Percentiles rank a stretch among this genome's conserved stretches.
These are phyloP conservation scores for Aquatica leii DNA, from an alignment of 2,888 invertebrate species.

Conservation along the genomic window DNA sequence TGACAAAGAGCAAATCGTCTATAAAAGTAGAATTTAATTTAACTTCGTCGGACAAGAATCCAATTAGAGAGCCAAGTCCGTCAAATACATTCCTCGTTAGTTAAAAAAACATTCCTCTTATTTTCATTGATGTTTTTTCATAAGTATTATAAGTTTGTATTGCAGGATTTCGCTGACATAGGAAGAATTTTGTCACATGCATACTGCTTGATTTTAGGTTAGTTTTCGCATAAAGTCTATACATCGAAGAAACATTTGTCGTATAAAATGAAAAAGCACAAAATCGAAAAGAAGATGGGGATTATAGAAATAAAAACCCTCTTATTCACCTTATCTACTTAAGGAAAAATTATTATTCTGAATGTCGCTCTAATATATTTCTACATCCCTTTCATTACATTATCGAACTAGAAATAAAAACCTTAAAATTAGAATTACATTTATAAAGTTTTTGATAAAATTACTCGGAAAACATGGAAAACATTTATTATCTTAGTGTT, in stretches of 20 bases:
- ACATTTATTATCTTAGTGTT: slow-evolving; percentile 10
- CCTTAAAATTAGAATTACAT: slow-evolving; percentile 1
- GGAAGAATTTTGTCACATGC: too few species aligned
- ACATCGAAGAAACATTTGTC: not conserved
- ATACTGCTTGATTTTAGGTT: not conserved
- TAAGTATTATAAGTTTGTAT: too few species aligned
- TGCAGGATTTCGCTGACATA: too few species aligned
- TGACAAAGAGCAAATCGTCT: slow-evolving; percentile 53
- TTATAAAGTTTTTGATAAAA: not conserved
- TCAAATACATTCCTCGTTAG: slow-evolving; percentile 54
- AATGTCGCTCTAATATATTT: slow-evolving; percentile 39
- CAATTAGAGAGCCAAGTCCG: slow-evolving; percentile 54
- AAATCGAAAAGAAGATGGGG: slow-evolving; percentile 43
- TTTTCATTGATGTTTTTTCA: too few species aligned
- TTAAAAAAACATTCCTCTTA: slow-evolving; percentile 45
- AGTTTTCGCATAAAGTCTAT: slow-evolving; percentile 13
- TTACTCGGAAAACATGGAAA: not conserved
- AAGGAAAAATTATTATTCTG: slow-evolving; percentile 37
- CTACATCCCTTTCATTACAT: slow-evolving; percentile 35
- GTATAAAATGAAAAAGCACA: slow-evolving; percentile 25
- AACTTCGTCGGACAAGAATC: slow-evolving; percentile 52
- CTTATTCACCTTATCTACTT: slow-evolving; percentile 44
- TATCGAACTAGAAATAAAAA: slow-evolving; percentile 25
- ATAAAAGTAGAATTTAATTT: slow-evolving; percentile 58
- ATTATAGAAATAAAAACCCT: slow-evolving; percentile 47